Conservation (phyloP, 64 coral and sea anemone genomes). For the Montipora cactus region DNA sequence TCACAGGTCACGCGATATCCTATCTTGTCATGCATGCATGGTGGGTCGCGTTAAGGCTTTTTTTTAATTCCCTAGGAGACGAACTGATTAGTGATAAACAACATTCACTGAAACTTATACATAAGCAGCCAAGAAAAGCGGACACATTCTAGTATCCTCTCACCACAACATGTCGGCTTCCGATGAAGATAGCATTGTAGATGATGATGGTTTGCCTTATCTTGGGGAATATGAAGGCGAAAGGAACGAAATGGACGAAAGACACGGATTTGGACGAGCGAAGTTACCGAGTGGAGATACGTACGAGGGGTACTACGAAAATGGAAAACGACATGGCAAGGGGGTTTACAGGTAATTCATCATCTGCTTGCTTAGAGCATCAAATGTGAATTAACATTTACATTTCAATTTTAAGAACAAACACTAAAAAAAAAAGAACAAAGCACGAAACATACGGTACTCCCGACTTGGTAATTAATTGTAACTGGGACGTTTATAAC, state of each 20-base stretch:
- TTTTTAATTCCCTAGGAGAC: constrained; percentile 16
- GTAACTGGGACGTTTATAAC: no score
- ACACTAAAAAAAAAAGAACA: not conserved
- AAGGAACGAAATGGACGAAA: constrained; percentile 55
- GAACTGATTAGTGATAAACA: constrained; percentile 30
- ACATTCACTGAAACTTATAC: not conserved
- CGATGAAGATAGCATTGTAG: constrained; percentile 63
- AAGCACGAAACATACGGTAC: no score
- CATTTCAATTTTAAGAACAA: not conserved
- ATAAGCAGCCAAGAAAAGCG: not conserved
- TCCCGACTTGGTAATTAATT: no score
- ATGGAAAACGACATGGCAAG: constrained; percentile 54
- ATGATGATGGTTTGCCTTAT: constrained; percentile 63
- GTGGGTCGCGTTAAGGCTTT: not conserved
- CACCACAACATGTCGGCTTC: constrained; percentile 13
- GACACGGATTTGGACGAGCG: constrained; percentile 56
- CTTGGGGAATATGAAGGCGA: constrained; percentile 73
- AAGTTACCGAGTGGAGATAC: constrained; percentile 56
- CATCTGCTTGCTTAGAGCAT: not conserved
- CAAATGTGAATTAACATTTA: no score
- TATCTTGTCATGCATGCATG: not conserved
- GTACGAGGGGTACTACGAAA: constrained; percentile 65
- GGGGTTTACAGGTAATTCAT: constrained; percentile 56
- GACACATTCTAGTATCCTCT: no score
- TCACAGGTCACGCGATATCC: not conserved